These are phyloP conservation scores for Tuberolachnus salignus DNA, from an alignment of 2,888 invertebrate species.

Conservation along the genomic window DNA sequence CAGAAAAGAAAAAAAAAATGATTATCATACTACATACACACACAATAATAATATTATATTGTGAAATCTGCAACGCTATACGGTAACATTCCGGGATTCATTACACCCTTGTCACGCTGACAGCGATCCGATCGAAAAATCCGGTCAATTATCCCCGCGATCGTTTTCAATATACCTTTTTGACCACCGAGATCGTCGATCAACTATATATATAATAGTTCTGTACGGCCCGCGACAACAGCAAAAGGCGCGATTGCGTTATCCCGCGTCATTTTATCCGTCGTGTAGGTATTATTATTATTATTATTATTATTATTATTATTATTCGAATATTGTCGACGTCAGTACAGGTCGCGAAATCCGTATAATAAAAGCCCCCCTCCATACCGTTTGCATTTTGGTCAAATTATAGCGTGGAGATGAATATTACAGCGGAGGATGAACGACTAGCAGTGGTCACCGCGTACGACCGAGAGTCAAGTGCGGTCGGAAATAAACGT, in stretches of 20 bases:
- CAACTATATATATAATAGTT: background rate
- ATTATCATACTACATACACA: conserved; percentile 42
- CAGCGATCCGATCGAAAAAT: conserved; percentile 56
- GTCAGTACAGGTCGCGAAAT: background rate
- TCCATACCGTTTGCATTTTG: conserved; percentile 29
- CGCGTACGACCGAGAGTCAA: background rate
- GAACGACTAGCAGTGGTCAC: background rate
- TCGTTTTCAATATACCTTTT: conserved; percentile 46
- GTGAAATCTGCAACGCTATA: conserved; percentile 16
- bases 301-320: conserved; percentile 17
- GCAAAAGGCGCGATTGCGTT: conserved; percentile 38
- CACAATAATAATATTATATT: conserved; percentile 36
- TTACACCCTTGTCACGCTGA: conserved; percentile 56
- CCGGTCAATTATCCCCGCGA: conserved; percentile 54
- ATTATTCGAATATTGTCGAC: background rate
- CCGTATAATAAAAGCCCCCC: background rate
- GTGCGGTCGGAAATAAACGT: conserved; percentile 41
- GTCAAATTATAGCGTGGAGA: conserved; percentile 21
- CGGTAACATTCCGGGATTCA: conserved; percentile 53
- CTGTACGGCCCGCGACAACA: conserved; percentile 43
- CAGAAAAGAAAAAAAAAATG: conserved; percentile 34
- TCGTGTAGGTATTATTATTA: too few relatives aligned
- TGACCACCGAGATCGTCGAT: conserved; percentile 52
- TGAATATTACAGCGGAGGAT: background rate
- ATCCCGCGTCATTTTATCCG: background rate